Evolutionary conservation across 2,888 invertebrate genomes (phyloP), one percentile per base, ranked within the genome.

Genomic region (Dolomedes plantarius): DNA sequence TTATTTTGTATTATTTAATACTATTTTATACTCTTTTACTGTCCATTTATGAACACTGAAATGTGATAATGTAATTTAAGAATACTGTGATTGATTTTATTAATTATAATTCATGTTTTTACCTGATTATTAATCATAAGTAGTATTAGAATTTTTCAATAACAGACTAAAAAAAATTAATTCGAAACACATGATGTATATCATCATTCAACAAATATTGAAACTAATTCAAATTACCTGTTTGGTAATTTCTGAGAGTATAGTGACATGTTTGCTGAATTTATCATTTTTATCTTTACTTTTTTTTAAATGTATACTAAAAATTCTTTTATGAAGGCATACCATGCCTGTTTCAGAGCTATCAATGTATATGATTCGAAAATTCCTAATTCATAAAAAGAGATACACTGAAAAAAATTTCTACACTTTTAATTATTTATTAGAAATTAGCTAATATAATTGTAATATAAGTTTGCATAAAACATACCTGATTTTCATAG

Each of bases 1-100:
- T 56, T 23, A 16, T 46, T 46, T 56, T 23, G 23, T 56, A 23
- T 23, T 23, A 56, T 19, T 23, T 23, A 56, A 23, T 36, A 36
- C 36, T 9, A 1, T 23, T 56, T 56, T 56, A 56, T 56, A 23
- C 23, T 2, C 16, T 46, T 56, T 23, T 56, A 56, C 56, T 56
- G 16, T 56, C 56, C 16, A 23, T 16, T 56, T 56, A 56, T 23
- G 23, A 56, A 23, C 23, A 46, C 16, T 56, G 19, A 23, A 1
- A 56, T 56, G 56, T 56, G 56, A 56, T 56, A 56, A 23, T 19
- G 23, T 56, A 16, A 46, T 46, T 56, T 2, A 56, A 23, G 2
- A 23, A 23, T 19, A 56, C 56, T 56, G 56, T 56, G 56, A 56
- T 56, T 56, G 23, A 56, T 56, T 56, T 56, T 56, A 23, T 23